Conservation (phyloP, 2,888 invertebrate genomes). For the Cryptus viduatorius region DNA sequence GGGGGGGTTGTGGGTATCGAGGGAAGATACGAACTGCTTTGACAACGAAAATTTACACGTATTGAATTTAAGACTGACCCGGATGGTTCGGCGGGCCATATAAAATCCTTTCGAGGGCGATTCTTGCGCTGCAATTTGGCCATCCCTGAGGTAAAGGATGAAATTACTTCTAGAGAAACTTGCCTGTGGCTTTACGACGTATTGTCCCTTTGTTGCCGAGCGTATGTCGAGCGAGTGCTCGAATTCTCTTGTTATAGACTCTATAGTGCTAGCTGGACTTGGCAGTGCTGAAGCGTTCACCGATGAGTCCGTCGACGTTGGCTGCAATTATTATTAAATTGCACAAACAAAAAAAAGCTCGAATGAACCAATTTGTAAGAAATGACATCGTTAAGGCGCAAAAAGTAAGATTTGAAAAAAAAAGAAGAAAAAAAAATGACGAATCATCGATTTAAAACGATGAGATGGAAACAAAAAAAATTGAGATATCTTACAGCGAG, state of each 20-base stretch:
- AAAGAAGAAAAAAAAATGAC: not conserved
- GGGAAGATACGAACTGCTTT: slow-evolving; percentile 45
- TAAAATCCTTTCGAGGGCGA: slow-evolving; percentile 72
- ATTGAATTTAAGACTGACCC: slow-evolving; percentile 70
- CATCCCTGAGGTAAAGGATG: slow-evolving; percentile 72
- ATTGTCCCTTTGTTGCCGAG: slow-evolving; percentile 88
- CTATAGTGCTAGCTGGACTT: slow-evolving; percentile 92
- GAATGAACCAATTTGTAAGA: not conserved
- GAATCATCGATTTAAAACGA: not conserved
- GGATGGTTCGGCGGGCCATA: slow-evolving; percentile 71
- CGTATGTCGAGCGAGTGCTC: slow-evolving; percentile 92
- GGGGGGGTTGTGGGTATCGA: slow-evolving; percentile 16
- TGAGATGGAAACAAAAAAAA: slow-evolving; percentile 35
- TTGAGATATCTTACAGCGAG: slow-evolving; percentile 81
- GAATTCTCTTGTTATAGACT: slow-evolving; percentile 92
- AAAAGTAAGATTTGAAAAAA: slow-evolving; percentile 6
- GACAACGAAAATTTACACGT: slow-evolving; percentile 50
- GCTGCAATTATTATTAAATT: slow-evolving; percentile 80
- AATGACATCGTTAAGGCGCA: not conserved
- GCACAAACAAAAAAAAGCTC: too few relatives aligned
- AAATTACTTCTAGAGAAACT: slow-evolving; percentile 74
- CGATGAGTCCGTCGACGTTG: slow-evolving; percentile 82
- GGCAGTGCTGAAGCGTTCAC: slow-evolving; percentile 87
- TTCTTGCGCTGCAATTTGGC: slow-evolving; percentile 71
- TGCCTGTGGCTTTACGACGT: slow-evolving; percentile 88